Evolutionary conservation across 2,113 vertebrate genomes (phyloP), one percentile per base, ranked within the genome.

Genomic region (Chionis minor): DNA sequence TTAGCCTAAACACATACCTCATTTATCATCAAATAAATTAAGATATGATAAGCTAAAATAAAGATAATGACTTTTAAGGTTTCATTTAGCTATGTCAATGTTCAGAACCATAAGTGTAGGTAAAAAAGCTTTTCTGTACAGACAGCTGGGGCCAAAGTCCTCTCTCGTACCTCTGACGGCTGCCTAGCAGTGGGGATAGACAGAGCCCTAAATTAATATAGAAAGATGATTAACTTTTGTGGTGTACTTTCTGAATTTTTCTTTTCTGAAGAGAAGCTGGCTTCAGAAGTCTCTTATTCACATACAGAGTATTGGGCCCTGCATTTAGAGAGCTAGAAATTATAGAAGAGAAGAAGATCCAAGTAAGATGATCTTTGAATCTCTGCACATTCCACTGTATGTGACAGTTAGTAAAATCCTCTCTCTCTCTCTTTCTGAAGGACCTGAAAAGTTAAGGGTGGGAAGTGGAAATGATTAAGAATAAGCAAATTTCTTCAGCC

Each of bases 21-120:
- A 92, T 87, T 84, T 79, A 92, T 72, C 10, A 54, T 74, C 24
- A 87, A 79, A 87, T 95, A 85, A 79, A 81, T 94, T 72, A 33
- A 61, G 15, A 7, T 63, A 47, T 24, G 28, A 77, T 73, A 38
- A 78, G 10, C 19, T 70, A 74, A 91, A 90, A 86, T 84, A 84
- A 88, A 92, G 49, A 17, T 42, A 80, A 82, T 87, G 3, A 54
- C 14, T 85, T 86, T 24, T 20, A 86, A 81, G 26, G 6, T 85
- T 81, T 74, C 44, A 52, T 75, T 84, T 59, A 63, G 13, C 20
- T 54, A 12, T 65, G 14, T 28, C 24, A 55, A 63, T 33, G 12
- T 14, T 75, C 15, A 69, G 42, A 77, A 42, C 4, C 38, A 3
- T 61, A 71, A 71, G 2, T 22, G 4, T 11, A 38, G 4, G 4